Percentiles rank a stretch among this genome's conserved stretches.
These are phyloP conservation scores for Microcebus murinus DNA, from an alignment of 2,113 vertebrate species.

Conservation along the genomic window DNA sequence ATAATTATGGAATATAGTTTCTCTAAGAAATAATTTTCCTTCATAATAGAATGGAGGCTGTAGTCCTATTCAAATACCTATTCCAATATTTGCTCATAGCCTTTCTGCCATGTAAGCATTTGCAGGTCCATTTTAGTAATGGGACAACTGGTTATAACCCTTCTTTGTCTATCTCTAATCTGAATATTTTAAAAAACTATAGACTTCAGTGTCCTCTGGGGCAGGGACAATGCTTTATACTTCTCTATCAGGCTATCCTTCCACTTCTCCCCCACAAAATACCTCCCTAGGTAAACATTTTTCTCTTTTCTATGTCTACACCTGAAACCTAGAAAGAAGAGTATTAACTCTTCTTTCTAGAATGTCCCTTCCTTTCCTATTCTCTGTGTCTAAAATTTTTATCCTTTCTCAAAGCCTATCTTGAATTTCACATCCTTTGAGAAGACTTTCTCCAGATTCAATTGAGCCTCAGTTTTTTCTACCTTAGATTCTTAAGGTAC, in stretches of 20 bases:
- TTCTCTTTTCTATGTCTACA: neutral
- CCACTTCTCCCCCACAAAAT: neutral
- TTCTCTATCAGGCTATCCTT: neutral
- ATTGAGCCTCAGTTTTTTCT: neutral
- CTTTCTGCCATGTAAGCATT: constrained; percentile 26
- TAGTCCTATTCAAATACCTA: neutral
- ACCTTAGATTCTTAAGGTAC: neutral
- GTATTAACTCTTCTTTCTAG: neutral
- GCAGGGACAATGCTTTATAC: neutral
- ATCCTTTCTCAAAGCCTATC: neutral
- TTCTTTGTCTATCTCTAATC: neutral
- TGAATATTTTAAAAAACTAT: neutral
- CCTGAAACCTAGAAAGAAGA: neutral
- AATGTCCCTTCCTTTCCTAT: neutral
- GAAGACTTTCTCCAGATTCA: neutral
- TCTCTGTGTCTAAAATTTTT: neutral
- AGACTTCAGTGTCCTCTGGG: neutral
- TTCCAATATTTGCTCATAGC: constrained; percentile 36
- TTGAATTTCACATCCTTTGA: neutral
- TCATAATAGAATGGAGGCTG: neutral
- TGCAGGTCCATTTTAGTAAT: constrained; percentile 34
- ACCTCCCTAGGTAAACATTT: neutral
- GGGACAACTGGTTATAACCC: neutral
- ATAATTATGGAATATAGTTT: constrained; percentile 41
- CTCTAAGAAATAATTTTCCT: constrained; percentile 32